A percentile compares a stretch with the other conserved stretches of the same genome.
Conservation (phyloP, 1,140 invertebrate genomes). For the Thrips palmi region DNA sequence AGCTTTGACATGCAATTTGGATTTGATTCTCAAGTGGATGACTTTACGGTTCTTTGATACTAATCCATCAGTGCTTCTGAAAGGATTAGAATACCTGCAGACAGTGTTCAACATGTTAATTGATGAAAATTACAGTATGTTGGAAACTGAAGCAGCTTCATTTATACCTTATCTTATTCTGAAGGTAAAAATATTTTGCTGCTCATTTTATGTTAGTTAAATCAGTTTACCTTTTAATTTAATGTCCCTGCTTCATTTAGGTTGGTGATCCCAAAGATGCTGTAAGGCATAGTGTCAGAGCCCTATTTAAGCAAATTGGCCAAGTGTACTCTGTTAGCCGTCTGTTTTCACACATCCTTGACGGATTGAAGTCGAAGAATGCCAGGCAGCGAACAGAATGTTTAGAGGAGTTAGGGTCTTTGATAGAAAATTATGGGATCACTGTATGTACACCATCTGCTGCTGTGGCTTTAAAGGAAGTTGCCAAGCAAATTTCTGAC, state of each 20-base stretch:
- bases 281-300: constrained; percentile 69
- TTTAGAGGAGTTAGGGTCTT: constrained; percentile 69
- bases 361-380: constrained; percentile 93
- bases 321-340: constrained; percentile 77
- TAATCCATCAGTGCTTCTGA: constrained; percentile 89
- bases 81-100: constrained; percentile 81
- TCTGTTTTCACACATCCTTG: constrained; percentile 78
- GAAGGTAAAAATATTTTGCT: constrained; percentile 38
- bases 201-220: constrained; percentile 5
- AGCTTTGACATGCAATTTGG: constrained; percentile 75
- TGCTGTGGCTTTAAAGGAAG: constrained; percentile 65
- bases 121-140: constrained; percentile 64
- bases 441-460: constrained; percentile 65
- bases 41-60: constrained; percentile 95
- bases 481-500: constrained; percentile 88
- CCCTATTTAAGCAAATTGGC: constrained; percentile 69
- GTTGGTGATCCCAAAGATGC: constrained; percentile 93
- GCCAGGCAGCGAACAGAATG: constrained; percentile 91
- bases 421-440: constrained; percentile 75
- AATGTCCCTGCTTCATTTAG: constrained; percentile 25
- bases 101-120: constrained; percentile 63
- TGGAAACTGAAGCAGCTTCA: constrained; percentile 76
- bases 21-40: constrained; percentile 91
- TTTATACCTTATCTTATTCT: constrained; percentile 88
- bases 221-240: neutral